A percentile compares a stretch with the other conserved stretches of the same genome.
Evolutionary conservation across 2,888 invertebrate species (phyloP).

Genomic region (Dicyrtoma fusca): DNA sequence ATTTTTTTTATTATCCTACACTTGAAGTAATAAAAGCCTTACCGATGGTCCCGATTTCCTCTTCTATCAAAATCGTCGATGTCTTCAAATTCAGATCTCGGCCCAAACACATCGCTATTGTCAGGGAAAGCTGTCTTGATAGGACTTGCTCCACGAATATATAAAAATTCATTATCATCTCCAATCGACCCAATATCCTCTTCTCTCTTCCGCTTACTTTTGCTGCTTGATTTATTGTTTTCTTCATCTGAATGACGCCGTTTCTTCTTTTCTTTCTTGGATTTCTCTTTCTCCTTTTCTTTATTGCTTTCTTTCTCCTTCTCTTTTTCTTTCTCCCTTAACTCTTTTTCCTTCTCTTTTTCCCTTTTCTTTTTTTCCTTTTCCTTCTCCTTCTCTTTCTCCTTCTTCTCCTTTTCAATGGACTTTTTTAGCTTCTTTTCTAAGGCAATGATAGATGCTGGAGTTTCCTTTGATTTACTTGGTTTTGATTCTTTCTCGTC

Average conservation of each 20-base stretch:
- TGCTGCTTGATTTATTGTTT: constrained; percentile 26
- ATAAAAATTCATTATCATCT: constrained; percentile 80
- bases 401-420: constrained; percentile 29
- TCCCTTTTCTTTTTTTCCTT: constrained; percentile 39
- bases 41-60: constrained; percentile 13
- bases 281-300: constrained; percentile 41
- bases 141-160: constrained; percentile 67
- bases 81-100: constrained; percentile 21
- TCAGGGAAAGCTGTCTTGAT: constrained; percentile 3
- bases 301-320: constrained; percentile 40
- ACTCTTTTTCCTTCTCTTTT: constrained; percentile 42
- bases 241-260: constrained; percentile 42
- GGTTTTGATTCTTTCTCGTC: constrained; percentile 59
- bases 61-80: constrained; percentile 9
- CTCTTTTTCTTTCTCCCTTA: constrained; percentile 42
- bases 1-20: background rate
- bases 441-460: constrained; percentile 13
- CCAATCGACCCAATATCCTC: constrained; percentile 57
- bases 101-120: constrained; percentile 27
- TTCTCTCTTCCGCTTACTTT: constrained; percentile 28
- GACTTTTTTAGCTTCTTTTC: constrained; percentile 31
- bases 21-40: background rate
- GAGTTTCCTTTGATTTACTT: constrained; percentile 17
- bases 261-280: constrained; percentile 44
- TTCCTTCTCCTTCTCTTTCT: constrained; percentile 39